A percentile compares a stretch with the other conserved stretches of the same genome.
Evolutionary conservation across 1,140 invertebrate genomes (phyloP).

Genomic region (Copidosoma floridanum): DNA sequence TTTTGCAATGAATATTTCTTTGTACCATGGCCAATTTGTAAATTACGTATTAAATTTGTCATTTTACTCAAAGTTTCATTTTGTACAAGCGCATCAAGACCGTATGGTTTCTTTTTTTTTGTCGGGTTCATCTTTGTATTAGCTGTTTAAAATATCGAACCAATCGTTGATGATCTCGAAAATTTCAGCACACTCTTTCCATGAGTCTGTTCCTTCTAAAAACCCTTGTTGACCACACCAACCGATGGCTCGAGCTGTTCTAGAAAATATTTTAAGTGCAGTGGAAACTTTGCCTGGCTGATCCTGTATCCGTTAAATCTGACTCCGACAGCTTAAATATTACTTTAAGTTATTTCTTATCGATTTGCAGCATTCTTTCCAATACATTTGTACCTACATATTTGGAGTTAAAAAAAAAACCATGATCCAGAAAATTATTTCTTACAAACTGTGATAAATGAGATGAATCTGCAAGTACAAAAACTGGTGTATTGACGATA

Average conservation of each 20-base stretch:
- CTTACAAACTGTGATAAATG: no score
- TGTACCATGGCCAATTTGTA: neutral
- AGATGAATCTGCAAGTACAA: no score
- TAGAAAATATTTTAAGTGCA: slow-evolving; percentile 7
- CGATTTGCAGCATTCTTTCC: neutral
- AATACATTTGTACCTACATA: slow-evolving; percentile 9
- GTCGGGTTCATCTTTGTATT: neutral
- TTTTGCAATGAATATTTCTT: neutral
- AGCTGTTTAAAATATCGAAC: slow-evolving; percentile 24
- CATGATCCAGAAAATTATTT: no score
- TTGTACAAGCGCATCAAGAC: neutral
- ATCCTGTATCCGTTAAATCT: neutral
- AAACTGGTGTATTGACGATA: no score
- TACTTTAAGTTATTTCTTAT: neutral
- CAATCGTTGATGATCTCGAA: slow-evolving; percentile 12
- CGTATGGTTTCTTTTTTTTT: neutral
- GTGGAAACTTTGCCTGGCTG: neutral
- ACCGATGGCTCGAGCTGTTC: neutral
- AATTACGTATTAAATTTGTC: neutral
- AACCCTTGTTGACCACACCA: neutral
- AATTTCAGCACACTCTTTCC: neutral
- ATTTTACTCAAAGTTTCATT: neutral
- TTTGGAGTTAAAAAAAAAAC: neutral
- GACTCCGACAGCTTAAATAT: slow-evolving; percentile 1
- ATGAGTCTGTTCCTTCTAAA: neutral